phyloP scores from a whole-genome alignment of 2,113 vertebrate species.

The Centropus unirufus region DNA sequence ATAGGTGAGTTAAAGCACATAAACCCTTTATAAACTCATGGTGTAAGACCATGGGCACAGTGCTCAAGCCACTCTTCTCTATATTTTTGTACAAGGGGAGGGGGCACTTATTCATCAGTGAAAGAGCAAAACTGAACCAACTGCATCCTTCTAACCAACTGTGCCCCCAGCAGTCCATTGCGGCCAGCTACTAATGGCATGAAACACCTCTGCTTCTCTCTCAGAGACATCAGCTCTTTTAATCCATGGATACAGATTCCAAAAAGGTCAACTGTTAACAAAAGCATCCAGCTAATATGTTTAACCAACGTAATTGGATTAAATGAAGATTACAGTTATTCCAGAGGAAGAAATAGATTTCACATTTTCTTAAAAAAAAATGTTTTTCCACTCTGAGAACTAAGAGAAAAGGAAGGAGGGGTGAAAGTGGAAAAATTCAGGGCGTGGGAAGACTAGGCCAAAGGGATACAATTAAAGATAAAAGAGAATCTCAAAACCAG shows the following conservation, averaged over 20 bases:
- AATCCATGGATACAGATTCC: constrained; percentile 27
- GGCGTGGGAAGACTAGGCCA: constrained; percentile 56
- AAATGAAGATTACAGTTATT: constrained; percentile 56
- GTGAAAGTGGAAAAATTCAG: constrained; percentile 37
- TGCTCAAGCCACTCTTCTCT: background rate
- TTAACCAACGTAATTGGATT: constrained; percentile 23
- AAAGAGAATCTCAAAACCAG: constrained; percentile 67
- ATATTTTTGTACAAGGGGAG: rapidly evolving
- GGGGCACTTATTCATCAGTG: background rate
- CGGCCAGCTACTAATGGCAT: background rate
- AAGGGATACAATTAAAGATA: constrained; percentile 65
- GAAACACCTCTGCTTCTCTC: background rate
- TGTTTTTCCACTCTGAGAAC: constrained; percentile 28
- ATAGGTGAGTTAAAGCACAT: constrained; percentile 21
- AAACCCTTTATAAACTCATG: background rate
- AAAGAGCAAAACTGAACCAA: background rate
- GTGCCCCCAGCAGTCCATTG: background rate
- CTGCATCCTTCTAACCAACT: background rate
- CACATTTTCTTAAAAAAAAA: background rate
- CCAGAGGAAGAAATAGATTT: constrained; percentile 24
- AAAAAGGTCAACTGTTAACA: constrained; percentile 45
- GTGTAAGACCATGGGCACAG: background rate
- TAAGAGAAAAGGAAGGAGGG: constrained; percentile 20
- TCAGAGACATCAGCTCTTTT: background rate
- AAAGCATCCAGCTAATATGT: constrained; percentile 39